These are phyloP conservation scores for Drosophila ironensis DNA, from an alignment of 1,140 invertebrate species.

Conservation along the genomic window DNA sequence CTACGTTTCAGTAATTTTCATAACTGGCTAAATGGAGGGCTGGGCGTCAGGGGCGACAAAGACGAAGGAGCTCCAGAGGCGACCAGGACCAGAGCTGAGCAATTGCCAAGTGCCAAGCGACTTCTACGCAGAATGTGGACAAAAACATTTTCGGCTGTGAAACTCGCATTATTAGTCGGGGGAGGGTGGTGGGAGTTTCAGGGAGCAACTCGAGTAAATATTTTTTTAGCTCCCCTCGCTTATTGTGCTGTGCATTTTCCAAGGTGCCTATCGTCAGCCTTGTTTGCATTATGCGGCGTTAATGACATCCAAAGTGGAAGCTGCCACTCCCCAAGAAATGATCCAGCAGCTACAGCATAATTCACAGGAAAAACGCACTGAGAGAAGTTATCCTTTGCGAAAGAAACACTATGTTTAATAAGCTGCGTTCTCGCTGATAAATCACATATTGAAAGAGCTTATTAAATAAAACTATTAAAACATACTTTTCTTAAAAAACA, in stretches of 20 bases:
- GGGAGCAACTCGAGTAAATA: slow-evolving; percentile 51
- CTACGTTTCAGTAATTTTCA: slow-evolving; percentile 78
- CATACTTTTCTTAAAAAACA: too few relatives aligned
- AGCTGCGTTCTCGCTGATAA: too few relatives aligned
- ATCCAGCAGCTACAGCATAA: slow-evolving; percentile 34
- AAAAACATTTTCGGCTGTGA: slow-evolving; percentile 66
- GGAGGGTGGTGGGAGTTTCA: background rate
- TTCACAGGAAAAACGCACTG: slow-evolving; percentile 28
- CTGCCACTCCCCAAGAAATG: slow-evolving; percentile 1
- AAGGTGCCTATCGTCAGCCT: slow-evolving; percentile 36
- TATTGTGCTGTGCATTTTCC: slow-evolving; percentile 43
- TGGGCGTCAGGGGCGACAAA: background rate
- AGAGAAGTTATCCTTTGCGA: slow-evolving; percentile 16
- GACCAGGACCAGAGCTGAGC: slow-evolving; percentile 31
- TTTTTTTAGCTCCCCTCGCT: slow-evolving; percentile 42
- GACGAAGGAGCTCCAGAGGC: slow-evolving; percentile 22
- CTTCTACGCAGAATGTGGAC: slow-evolving; percentile 56
- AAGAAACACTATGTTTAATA: too few relatives aligned
- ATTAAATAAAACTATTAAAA: too few relatives aligned
- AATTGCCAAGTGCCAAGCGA: slow-evolving; percentile 59
- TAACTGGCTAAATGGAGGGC: slow-evolving; percentile 53
- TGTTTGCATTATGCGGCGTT: slow-evolving; percentile 64
- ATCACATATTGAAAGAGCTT: too few relatives aligned
- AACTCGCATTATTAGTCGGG: slow-evolving; percentile 22
- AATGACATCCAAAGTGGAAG: slow-evolving; percentile 54